These are phyloP conservation scores for Plestiodon gilberti DNA, from an alignment of 2,113 vertebrate genomes.

Conservation along the genomic window DNA sequence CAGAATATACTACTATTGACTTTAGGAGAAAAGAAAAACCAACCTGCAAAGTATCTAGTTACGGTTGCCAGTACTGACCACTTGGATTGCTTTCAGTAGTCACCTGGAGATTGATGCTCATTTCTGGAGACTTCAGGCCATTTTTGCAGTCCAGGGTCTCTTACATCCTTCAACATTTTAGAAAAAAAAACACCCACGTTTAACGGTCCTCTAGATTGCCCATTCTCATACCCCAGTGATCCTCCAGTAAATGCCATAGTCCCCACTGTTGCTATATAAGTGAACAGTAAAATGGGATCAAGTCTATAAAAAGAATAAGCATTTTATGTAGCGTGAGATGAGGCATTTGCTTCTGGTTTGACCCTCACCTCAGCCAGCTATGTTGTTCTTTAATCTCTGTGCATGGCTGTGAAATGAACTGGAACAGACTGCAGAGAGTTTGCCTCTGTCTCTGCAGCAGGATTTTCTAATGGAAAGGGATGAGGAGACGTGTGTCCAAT, in stretches of 20 bases:
- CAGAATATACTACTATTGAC: not conserved
- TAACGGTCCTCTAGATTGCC: not conserved
- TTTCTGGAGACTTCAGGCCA: too few species aligned
- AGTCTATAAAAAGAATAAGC: not conserved
- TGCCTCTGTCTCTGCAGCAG: not conserved
- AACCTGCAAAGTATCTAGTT: too few species aligned
- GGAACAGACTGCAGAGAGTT: not conserved
- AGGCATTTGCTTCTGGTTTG: not conserved
- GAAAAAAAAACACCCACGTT: too few species aligned
- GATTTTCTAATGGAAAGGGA: not conserved
- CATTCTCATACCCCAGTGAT: not conserved
- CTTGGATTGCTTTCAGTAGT: too few species aligned
- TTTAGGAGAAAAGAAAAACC: not conserved
- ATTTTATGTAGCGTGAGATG: not conserved
- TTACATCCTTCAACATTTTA: too few species aligned
- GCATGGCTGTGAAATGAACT: not conserved
- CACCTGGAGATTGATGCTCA: too few species aligned
- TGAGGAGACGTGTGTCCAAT: not conserved
- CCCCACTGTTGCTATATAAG: not conserved
- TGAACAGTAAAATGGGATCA: not conserved
- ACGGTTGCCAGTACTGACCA: too few species aligned
- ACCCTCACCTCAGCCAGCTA: not conserved
- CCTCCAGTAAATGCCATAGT: not conserved
- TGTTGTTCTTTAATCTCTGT: not conserved
- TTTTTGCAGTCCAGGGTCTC: not conserved